Base-by-base conservation (phyloP, 2,888 invertebrate genomes). In the Cremastinae sp. region DNA sequence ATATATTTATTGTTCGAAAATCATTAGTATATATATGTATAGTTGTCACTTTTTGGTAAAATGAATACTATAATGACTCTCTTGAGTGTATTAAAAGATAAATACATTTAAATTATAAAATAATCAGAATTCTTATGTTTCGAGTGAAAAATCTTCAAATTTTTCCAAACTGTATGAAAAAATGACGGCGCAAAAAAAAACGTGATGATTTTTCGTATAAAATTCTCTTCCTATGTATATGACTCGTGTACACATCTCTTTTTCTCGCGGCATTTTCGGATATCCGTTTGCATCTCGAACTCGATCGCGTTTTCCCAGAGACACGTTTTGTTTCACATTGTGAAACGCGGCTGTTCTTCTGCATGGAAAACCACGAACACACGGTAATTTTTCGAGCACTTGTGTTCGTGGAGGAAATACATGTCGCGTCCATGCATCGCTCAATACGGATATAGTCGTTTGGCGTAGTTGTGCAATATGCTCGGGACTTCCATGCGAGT, bases 401-500 rank as follows among this genome's bases (percentile, higher is more conserved):
- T 18, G 43, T 20, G 43, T 28, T 5, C 38, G 14, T 34, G 28
- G 14, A 41, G 62, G 28, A 51, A 2, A 14, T 38, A 34, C 45
- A 34, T 45, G 28, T 53, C n/a, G 34, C 28, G 18, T 58, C 5
- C 45, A 59, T 45, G n/a, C n/a, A n/a, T n/a, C n/a, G n/a, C n/a
- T n/a, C n/a, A n/a, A n/a, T n/a, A n/a, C 84, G 85, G 82, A 83
- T 80, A 82, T 84, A 83, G 84, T 85, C 85, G 84, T 83, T 84
- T 70, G 80, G 74, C 82, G 82, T 74, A 73, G 82, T 84, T 83
- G 84, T 85, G 81, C 80, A 84, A 85, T 80, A 74, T 70, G 59
- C 62, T 59, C 64, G 73, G 65, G 70, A 74, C 76, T 69, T 74
- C 74, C 76, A 77, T 70, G 74, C 61, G 74, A 38, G 76, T 77